These are phyloP conservation scores for Mormyrus lacerda DNA, from an alignment of 2,113 vertebrate species.

Conservation along the genomic window DNA sequence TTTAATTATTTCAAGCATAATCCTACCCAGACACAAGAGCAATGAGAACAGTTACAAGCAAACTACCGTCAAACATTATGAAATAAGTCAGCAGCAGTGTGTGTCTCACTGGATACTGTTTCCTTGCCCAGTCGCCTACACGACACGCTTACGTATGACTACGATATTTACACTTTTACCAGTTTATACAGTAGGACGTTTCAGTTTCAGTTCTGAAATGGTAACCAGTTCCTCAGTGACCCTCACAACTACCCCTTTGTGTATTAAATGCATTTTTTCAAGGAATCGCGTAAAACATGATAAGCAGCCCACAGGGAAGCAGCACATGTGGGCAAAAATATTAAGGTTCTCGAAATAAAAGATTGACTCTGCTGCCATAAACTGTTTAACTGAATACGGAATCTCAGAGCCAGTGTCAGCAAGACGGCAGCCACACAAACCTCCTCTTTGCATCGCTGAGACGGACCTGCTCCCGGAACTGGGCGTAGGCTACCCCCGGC, in stretches of 20 bases:
- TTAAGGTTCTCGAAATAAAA: not conserved
- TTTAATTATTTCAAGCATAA: conserved; percentile 36
- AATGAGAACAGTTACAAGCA: not conserved
- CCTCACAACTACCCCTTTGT: not conserved
- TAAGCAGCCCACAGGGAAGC: not conserved
- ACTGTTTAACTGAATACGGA: not conserved
- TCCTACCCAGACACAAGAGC: conserved; percentile 33
- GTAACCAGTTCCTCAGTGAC: not conserved
- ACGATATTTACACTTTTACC: not conserved
- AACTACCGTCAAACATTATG: not conserved
- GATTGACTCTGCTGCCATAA: not conserved
- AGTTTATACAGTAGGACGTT: not conserved
- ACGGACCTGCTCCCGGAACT: conserved; percentile 34
- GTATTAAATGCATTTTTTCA: not conserved
- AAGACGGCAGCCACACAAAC: conserved; percentile 24
- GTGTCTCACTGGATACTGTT: not conserved
- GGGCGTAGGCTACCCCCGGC: fast-evolving
- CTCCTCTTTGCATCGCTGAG: conserved; percentile 21
- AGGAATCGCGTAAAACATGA: not conserved
- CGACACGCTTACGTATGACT: not conserved
- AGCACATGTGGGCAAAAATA: not conserved
- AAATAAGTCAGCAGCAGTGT: not conserved
- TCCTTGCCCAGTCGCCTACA: not conserved
- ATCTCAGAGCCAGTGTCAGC: not conserved
- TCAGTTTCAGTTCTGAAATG: not conserved